Evolutionary conservation across 1,140 invertebrate species (phyloP), one percentile per base, ranked within the genome.

Genomic region (Drosophila pachea): DNA sequence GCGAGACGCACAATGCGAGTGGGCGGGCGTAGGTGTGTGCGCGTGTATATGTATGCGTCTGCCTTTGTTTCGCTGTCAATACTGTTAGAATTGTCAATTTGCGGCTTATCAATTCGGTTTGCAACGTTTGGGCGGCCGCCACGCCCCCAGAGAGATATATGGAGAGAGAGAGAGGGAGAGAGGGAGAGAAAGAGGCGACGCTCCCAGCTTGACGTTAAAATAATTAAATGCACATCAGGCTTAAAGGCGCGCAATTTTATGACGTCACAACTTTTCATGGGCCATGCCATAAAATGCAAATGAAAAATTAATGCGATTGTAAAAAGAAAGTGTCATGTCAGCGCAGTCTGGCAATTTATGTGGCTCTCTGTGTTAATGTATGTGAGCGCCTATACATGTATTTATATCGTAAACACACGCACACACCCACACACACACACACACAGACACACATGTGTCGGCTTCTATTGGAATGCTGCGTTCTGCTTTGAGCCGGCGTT

Each of bases 261-360:
- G 61, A 36, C 33, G 59, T 65, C 61, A 61, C 71, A 74, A 76
- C 78, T 63, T 79, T 79, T 72, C 58, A 79, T 79, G 59, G 68
- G 22, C 38, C 70, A 9, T 32, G 32, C 40, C 56, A 56, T 65
- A 49, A 78, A 84, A 84, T 81, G 68, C 63, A 77, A 84, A 84
- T 84, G 81, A 86, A 84, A 84, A 84, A 74, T 84, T 84, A 86
- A 84, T 84, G 79, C 73, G 79, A 86, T 76, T 79, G 81, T 84
- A 86, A 84, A 84, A 86, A 70, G 14, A 43, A 43, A 47, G 58
- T 75, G 72, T 78, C 64, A 78, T 84, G 79, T 83, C 78, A 83
- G 63, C 40, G 4, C 38, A 68, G 78, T 76, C 61, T 54, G 53
- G 45, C 63, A 76, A 73, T 73, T 69, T 63, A 73, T 72, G 67